These are phyloP conservation scores for Hassar affinis DNA, from an alignment of 2,113 vertebrate species.

Conservation along the genomic window DNA sequence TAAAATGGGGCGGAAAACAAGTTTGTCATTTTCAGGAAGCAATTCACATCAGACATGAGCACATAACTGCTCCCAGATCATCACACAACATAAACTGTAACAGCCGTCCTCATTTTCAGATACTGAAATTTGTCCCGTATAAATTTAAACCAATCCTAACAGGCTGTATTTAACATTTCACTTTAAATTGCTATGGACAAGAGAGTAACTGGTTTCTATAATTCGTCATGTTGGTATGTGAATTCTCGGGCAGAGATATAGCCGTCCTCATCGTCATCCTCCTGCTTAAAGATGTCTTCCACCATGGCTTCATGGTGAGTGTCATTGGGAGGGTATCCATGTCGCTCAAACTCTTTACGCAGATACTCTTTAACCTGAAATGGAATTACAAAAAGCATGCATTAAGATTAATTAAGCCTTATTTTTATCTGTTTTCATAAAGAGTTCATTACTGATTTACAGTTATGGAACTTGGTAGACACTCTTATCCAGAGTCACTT, in stretches of 20 bases:
- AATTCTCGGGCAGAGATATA: slow-evolving; percentile 96
- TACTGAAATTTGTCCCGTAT: background rate
- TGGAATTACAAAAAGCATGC: background rate
- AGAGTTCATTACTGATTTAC: background rate
- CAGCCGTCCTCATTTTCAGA: slow-evolving; percentile 1
- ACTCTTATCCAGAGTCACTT: too few relatives aligned
- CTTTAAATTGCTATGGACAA: background rate
- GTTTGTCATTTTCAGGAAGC: slow-evolving; percentile 11
- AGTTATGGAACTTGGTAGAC: too few relatives aligned
- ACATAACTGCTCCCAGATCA: background rate
- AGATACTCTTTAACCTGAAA: slow-evolving; percentile 90
- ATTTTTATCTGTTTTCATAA: background rate
- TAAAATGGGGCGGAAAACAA: background rate
- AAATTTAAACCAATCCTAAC: background rate
- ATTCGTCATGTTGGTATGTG: slow-evolving; percentile 92
- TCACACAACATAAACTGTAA: background rate
- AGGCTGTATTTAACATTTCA: slow-evolving; percentile 1
- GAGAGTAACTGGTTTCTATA: slow-evolving; percentile 66
- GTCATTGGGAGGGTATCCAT: slow-evolving; percentile 87
- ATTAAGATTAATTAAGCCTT: background rate
- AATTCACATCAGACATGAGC: slow-evolving; percentile 3
- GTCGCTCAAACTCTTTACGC: slow-evolving; percentile 89
- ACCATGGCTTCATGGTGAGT: slow-evolving; percentile 89
- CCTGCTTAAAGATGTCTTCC: slow-evolving; percentile 91
- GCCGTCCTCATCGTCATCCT: slow-evolving; percentile 92